Evolutionary conservation across 2,888 invertebrate genomes (phyloP).

Genomic region (Spodoptera exigua): DNA sequence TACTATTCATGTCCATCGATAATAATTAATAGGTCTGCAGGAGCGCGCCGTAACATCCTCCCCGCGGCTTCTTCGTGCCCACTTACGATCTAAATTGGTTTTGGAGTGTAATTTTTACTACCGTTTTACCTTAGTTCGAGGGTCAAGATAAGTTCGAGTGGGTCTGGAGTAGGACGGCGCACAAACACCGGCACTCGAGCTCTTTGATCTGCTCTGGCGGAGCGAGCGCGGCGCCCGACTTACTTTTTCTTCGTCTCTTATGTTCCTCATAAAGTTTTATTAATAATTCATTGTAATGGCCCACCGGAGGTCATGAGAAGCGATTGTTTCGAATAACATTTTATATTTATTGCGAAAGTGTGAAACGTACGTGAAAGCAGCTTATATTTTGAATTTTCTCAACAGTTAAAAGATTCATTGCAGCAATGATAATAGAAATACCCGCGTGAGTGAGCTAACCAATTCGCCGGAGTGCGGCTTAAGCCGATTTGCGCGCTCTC

Average conservation of each 20-base stretch:
- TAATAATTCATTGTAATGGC: conserved; percentile 69
- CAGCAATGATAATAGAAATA: conserved; percentile 52
- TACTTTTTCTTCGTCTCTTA: conserved; percentile 63
- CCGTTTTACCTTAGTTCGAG: conserved; percentile 83
- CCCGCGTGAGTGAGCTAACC: conserved; percentile 60
- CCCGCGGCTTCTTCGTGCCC: conserved; percentile 71
- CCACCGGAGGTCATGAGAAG: conserved; percentile 72
- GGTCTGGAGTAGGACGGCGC: conserved; percentile 70
- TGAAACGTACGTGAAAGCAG: conserved; percentile 76
- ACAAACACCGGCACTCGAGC: conserved; percentile 75
- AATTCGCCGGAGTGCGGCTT: conserved; percentile 73
- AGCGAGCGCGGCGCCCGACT: conserved; percentile 63
- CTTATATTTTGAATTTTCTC: conserved; percentile 76
- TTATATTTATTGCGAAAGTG: conserved; percentile 78
- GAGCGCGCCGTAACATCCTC: conserved; percentile 66
- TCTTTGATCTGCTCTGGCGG: conserved; percentile 79
- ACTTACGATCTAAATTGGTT: conserved; percentile 77
- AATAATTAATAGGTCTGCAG: conserved; percentile 81
- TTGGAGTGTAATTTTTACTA: conserved; percentile 86
- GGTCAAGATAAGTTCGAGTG: conserved; percentile 83
- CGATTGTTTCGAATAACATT: conserved; percentile 71
- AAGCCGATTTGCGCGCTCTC: conserved; percentile 79
- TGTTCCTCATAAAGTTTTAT: conserved; percentile 75
- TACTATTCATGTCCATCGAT: conserved; percentile 79
- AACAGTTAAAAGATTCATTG: conserved; percentile 60